phyloP scores from a whole-genome alignment of 2,888 invertebrate genomes.

The Perizoma affinitatum region DNA sequence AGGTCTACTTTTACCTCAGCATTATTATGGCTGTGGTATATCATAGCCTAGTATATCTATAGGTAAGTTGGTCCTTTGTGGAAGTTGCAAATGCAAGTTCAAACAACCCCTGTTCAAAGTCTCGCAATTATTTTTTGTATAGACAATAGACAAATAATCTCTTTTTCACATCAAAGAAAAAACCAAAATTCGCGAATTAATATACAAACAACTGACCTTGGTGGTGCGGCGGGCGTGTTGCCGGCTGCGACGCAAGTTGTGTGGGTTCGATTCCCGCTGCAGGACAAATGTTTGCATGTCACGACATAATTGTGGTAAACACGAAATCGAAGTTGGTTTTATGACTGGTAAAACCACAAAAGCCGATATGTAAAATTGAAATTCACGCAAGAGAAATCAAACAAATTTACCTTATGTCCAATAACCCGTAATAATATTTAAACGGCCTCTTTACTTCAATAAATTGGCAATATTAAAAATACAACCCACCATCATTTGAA shows the following conservation, averaged over 20 bases:
- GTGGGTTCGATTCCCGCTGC: no score
- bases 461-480: slow-evolving; percentile 17
- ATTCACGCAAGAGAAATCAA: not conserved
- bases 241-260: no score
- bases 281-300: no score
- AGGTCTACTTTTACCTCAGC: slow-evolving; percentile 50
- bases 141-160: no score
- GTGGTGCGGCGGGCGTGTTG: no score
- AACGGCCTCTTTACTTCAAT: slow-evolving; percentile 19
- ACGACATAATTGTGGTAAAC: no score
- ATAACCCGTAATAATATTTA: slow-evolving; percentile 19
- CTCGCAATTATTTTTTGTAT: no score
- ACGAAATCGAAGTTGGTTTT: no score
- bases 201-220: no score
- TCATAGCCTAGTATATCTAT: no score
- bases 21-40: slow-evolving; percentile 60
- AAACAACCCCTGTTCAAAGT: not conserved
- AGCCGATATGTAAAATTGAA: not conserved
- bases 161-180: no score
- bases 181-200: no score
- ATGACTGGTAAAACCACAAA: not conserved
- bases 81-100: slow-evolving; percentile 30
- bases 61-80: slow-evolving; percentile 51
- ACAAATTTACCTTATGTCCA: slow-evolving; percentile 5
- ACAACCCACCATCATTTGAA: not conserved